A percentile compares a stretch with the other conserved stretches of the same genome.
Evolutionary conservation across 2,113 vertebrate genomes (phyloP).

Genomic region (Chunga burmeisteri): DNA sequence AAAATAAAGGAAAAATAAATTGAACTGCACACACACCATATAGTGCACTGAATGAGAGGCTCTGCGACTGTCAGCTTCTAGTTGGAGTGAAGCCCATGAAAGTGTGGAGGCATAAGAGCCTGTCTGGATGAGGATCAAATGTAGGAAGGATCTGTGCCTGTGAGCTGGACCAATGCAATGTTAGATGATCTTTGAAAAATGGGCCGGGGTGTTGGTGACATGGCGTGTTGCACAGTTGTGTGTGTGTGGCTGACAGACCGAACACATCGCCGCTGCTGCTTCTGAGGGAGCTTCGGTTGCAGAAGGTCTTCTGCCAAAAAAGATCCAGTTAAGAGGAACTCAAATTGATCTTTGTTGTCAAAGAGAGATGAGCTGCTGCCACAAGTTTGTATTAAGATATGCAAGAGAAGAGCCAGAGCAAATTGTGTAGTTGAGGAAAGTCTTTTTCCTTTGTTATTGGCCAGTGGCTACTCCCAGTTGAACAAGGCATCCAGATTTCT

Average conservation of each 20-base stretch:
- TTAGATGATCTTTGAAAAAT: background rate
- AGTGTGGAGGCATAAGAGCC: background rate
- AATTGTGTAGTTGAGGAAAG: background rate
- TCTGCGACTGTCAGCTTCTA: background rate
- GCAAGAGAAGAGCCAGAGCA: background rate
- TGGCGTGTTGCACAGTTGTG: background rate
- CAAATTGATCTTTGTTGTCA: background rate
- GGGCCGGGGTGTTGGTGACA: background rate
- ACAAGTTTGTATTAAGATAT: background rate
- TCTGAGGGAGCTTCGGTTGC: background rate
- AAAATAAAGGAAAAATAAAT: background rate
- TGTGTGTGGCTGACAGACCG: background rate
- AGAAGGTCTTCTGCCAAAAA: background rate
- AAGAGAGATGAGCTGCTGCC: background rate
- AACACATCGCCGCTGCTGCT: background rate
- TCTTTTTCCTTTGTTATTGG: background rate
- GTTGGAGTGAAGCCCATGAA: background rate
- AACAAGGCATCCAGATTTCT: background rate
- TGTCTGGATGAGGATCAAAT: background rate
- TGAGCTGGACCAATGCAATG: background rate
- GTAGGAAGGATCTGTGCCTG: fast-evolving
- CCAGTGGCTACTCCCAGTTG: background rate
- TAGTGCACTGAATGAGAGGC: background rate
- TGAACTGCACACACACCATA: fast-evolving
- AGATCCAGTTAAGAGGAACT: background rate